Conservation (phyloP, 2,113 vertebrate genomes). For the rat (Rattus norvegicus) region GRCr8 NC_086039.1:59629501-59630000, state of each 20-base stretch:
- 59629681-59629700: not conserved
- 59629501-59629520: not conserved
- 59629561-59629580: not conserved
- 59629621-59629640: not conserved
- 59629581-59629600: not conserved
- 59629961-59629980: not conserved
- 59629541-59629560: not conserved
- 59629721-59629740: not conserved
- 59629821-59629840: slow-evolving; percentile 32
- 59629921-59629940: not conserved
- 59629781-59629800: not conserved
- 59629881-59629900: not conserved
- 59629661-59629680: not conserved
- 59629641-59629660: not conserved
- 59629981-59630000: not conserved
- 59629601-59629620: not conserved
- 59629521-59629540: not conserved
- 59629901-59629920: not conserved
- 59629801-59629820: not conserved
- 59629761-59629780: not conserved
- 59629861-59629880: not conserved
- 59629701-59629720: not conserved
- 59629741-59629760: not conserved
- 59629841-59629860: not conserved
- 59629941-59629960: not conserved